Evolutionary conservation across 92 coral and sea anemone species (phyloP), one percentile per base, ranked within the genome.

Genomic region (Phenganax marumi): DNA sequence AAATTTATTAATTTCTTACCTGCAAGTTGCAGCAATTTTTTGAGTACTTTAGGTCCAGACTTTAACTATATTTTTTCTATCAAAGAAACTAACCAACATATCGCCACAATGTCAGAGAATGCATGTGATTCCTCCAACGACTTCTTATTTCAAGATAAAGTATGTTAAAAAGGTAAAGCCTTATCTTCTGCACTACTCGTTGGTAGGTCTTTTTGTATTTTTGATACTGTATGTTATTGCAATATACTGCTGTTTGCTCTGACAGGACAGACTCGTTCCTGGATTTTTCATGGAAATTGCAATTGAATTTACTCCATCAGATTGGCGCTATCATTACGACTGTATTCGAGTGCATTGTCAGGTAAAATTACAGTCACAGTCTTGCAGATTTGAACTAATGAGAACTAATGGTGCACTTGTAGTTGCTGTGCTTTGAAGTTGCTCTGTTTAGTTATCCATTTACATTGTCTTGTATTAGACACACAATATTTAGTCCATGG

Each of bases 81-180:
- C 82, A 6, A 85, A 95, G 98, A 92, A 93, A 87, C 78, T 95
- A 70, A 89, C 91, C 33, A 95, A 95, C 83, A 90, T 88, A 43
- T 92, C 98, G 26, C 84, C 93, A 70, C 97, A 95, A 87, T 90
- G 97, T 76, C 98, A 95, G 88, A 89, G 97, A 81, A 95, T 95
- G 98, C 98, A 95, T 68, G 88, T 95, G 23, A 86, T 95, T 39
- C 98, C 98, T 62, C 98, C 97, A 68, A 87, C 98, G 7, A 92
- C 98, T 52, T 89, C 93, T 80, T 85, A 90, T 83, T 95, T 95
- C 73, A 89, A 95, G 68, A 89, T 95, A 81, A 95, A 92, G 81
- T 95, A 95, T 85, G 88, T 85, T 2, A 95, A 95, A 85, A 95
- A 92, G 92, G 98, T 95, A 84, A 81, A 80, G 23, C 4, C 10